Base-by-base conservation (phyloP, 2,113 vertebrate genomes). In the Phalacrocorax aristotelis region DNA sequence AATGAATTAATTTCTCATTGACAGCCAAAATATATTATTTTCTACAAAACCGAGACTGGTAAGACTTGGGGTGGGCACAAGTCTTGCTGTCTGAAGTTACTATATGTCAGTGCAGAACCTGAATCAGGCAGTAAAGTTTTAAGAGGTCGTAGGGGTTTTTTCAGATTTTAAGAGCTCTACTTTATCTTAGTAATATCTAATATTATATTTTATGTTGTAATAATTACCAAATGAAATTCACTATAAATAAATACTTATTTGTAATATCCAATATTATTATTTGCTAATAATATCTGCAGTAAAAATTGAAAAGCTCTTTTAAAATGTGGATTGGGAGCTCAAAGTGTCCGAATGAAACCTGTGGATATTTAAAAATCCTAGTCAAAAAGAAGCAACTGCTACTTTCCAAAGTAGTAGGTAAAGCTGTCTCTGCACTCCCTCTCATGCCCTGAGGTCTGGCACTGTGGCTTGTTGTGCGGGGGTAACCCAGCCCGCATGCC, bases 401-500 rank as follows among this genome's bases (percentile, higher is more conserved):
- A 0, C 49, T 79, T 92, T 66, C 30, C n/a, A 36, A 49, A 82
- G 29, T 9, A 49, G 11, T 34, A 32, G 21, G 22, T 61, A 40
- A 58, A 89, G 29, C 16, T 78, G 34, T 52, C 19, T 82, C 23
- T 84, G 20, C 10, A 14, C 26, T 71, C 29, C 16, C 15, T 55
- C 25, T 79, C 26, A 16, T 18, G 8, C 40, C n/a, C 36, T 34
- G 13, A 30, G 30, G 54, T 76, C 40, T n/a, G 52, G n/a, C 29
- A 18, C 26, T 30, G 6, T 18, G 15, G 1, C 11, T 77, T 68
- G 13, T 42, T 85, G 25, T 26, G 54, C 57, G 54, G 30, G 7
- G 46, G 16, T 62, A 49, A 32, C 7, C 9, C 15, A 46, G 34
- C 18, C 20, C 0, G 0, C 4, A 1, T 34, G 21, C n/a, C 44